These are phyloP conservation scores for Saturnia japonica DNA, from an alignment of 2,888 invertebrate genomes.

Conservation along the genomic window DNA sequence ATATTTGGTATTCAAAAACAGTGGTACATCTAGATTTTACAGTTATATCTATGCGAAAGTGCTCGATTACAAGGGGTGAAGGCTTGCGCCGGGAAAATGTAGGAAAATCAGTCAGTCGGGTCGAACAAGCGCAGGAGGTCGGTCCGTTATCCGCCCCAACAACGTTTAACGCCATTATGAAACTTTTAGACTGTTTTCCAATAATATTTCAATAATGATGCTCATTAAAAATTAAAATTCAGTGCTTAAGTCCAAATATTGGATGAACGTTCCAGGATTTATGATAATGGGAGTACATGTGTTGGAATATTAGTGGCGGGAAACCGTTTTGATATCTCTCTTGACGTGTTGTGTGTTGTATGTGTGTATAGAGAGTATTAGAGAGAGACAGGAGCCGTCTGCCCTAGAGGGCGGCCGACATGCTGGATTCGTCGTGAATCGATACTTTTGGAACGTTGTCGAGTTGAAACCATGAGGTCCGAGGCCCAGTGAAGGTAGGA, in stretches of 20 bases:
- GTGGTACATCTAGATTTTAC: conserved; percentile 52
- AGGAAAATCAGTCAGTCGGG: conserved; percentile 77
- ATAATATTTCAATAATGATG: conserved; percentile 52
- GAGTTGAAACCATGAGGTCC: conserved; percentile 76
- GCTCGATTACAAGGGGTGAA: conserved; percentile 80
- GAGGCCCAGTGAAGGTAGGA: conserved; percentile 76
- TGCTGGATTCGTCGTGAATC: conserved; percentile 81
- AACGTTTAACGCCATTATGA: conserved; percentile 54
- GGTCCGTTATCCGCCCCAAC: conserved; percentile 54
- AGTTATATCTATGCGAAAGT: conserved; percentile 67
- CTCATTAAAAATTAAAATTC: conserved; percentile 40
- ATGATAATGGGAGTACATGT: conserved; percentile 52
- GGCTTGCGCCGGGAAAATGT: conserved; percentile 80
- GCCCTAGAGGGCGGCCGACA: conserved; percentile 80
- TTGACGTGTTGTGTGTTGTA: conserved; percentile 81
- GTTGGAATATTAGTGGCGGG: conserved; percentile 79
- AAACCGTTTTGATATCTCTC: conserved; percentile 80
- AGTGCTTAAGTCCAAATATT: conserved; percentile 26
- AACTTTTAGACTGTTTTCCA: conserved; percentile 73
- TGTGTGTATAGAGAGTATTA: no score
- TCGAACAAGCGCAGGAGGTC: conserved; percentile 65
- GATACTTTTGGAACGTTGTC: conserved; percentile 79
- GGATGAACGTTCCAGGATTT: conserved; percentile 33
- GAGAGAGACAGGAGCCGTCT: conserved; percentile 68
- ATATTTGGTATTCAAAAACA: neutral